These are phyloP conservation scores for Escarpia spicata DNA, from an alignment of 2,888 invertebrate genomes.

Conservation along the genomic window DNA sequence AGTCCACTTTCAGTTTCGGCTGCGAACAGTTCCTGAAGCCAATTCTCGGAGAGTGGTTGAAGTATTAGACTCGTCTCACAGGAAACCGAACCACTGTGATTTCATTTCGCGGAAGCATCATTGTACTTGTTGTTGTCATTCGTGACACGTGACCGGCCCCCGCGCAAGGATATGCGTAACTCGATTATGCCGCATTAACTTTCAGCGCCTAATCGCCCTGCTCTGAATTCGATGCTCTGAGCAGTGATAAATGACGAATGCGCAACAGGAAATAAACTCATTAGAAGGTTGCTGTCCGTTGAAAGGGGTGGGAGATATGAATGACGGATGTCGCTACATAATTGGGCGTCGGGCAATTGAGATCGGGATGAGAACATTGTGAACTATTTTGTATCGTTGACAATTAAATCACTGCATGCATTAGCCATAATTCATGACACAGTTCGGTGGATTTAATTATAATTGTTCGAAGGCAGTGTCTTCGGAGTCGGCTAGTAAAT, in stretches of 20 bases:
- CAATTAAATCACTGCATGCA: neutral
- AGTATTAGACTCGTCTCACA: neutral
- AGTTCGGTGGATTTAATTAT: neutral
- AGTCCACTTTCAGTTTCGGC: neutral
- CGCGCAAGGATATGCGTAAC: constrained; percentile 13
- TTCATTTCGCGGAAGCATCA: neutral
- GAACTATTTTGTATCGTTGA: neutral
- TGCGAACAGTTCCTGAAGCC: neutral
- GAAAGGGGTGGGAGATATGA: neutral
- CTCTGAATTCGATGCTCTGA: constrained; percentile 13
- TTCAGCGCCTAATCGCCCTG: neutral
- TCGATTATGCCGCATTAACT: constrained; percentile 4
- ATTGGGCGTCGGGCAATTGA: neutral
- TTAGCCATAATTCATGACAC: constrained; percentile 10
- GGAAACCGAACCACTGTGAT: neutral
- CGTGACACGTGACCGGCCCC: neutral
- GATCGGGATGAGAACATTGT: neutral
- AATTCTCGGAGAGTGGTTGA: neutral
- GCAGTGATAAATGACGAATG: neutral
- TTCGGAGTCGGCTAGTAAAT: neutral
- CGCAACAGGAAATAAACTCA: constrained; percentile 16
- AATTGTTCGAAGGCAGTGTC: neutral
- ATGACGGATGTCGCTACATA: neutral
- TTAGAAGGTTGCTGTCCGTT: neutral
- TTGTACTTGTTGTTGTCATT: neutral